Evolutionary conservation across 2,797 vertebrate species (phyloP).

Genomic region (Sebastes minor): DNA sequence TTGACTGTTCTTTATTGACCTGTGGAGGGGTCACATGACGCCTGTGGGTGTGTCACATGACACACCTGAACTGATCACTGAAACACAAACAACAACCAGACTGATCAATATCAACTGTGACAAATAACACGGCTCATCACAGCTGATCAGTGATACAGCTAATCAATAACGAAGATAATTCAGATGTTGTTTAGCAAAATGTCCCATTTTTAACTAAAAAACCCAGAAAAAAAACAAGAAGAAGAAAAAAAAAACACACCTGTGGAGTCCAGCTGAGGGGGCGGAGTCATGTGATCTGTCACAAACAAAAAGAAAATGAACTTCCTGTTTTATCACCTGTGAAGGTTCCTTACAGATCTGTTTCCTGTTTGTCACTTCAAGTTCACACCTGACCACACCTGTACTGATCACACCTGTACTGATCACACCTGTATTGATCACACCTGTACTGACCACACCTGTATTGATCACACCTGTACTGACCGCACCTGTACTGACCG

Average conservation of each 20-base stretch:
- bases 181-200: not conserved
- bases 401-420: too few species aligned
- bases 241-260: conserved; percentile 33
- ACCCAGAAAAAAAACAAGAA: not conserved
- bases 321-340: not conserved
- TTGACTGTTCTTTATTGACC: too few species aligned
- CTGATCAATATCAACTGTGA: not conserved
- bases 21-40: not conserved
- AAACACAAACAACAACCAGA: conserved; percentile 9
- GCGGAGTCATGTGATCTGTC: not conserved
- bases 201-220: not conserved
- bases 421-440: too few species aligned
- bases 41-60: not conserved
- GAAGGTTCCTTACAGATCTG: not conserved
- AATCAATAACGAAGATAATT: not conserved
- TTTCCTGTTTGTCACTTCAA: too few species aligned
- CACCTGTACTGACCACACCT: too few species aligned
- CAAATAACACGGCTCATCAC: not conserved
- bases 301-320: not conserved
- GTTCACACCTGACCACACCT: too few species aligned
- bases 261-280: conserved; percentile 46
- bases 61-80: conserved; percentile 24
- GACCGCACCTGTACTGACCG: accelerated
- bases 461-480: too few species aligned
- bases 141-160: not conserved